Evolutionary conservation across 2,113 vertebrate genomes (phyloP), one percentile per base, ranked within the genome.

Genomic region (Trematomus loennbergii): DNA sequence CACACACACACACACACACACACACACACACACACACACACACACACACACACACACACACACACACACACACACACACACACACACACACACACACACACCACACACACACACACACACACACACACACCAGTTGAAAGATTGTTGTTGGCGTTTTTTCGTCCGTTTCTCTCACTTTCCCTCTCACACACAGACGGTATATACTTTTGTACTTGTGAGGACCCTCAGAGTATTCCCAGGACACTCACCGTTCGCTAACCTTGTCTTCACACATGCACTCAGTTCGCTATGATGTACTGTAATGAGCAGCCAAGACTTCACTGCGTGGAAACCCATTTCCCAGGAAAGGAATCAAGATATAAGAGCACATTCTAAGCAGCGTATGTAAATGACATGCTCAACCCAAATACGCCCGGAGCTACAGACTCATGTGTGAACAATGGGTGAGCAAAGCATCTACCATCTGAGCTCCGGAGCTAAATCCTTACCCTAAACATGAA

Each of bases 91-190:
- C 59, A 54, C 25, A 5, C 49, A 58, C 61, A 45, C 59, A 61
- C 53, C 17, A 66, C 61, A 63, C 13, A 64, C 40, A n/a, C 72
- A 36, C 9, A 43, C 59, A 54, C 9, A 29, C 49, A 58, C 61
- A 45, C 59, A 61, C 53, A 58, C 17, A 66, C 61, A 63, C 29
- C 62, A 72, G 59, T 40, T 75, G 43, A 67, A 84, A 73, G 74
- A 84, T 60, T 84, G 75, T 68, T 86, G 60, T 63, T 63, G 52
- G 52, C 61, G 83, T 83, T 84, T 40, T 82, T 80, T 78, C 79
- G 79, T 85, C 70, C 75, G 5, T 78, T 53, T 77, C 54, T 79
- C 77, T 60, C 71, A n/a, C 58, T 62, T 58, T 73, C 50, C 60
- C 75, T 13, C 49, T 25, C 69, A 72, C 58, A 55, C 22, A 57